Percentiles rank a stretch among this genome's conserved stretches.
These are phyloP conservation scores for Machaerirhynchus nigripectus DNA, from an alignment of 2,113 vertebrate genomes.

Conservation along the genomic window DNA sequence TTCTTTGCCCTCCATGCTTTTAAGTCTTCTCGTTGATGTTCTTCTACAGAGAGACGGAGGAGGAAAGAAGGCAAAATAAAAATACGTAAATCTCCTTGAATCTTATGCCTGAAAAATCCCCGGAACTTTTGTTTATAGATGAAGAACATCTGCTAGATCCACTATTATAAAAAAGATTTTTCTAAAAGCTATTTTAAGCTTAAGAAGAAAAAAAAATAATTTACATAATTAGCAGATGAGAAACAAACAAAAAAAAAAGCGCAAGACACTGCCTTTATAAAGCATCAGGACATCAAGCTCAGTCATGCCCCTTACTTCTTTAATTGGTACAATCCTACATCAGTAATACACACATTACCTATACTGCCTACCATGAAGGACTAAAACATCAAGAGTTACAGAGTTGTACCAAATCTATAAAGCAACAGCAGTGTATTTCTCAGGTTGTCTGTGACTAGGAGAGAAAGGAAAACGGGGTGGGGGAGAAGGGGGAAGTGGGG, in stretches of 20 bases:
- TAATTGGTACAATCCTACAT: neutral
- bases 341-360: neutral
- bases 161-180: neutral
- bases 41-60: neutral
- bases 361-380: neutral
- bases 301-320: neutral
- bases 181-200: neutral
- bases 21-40: neutral
- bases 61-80: neutral
- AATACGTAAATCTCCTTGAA: neutral
- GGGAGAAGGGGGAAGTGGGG: neutral
- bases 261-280: neutral
- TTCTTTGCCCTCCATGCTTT: neutral
- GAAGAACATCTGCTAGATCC: neutral
- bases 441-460: neutral
- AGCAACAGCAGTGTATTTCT: neutral
- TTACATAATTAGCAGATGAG: neutral
- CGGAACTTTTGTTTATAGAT: neutral
- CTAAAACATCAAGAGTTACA: neutral
- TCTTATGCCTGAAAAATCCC: neutral
- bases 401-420: neutral
- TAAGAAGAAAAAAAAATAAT: neutral
- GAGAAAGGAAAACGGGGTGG: neutral
- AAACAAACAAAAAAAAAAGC: neutral
- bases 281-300: neutral